Conservation (phyloP, 2,888 invertebrate species). For the Callinectes sapidus region DNA sequence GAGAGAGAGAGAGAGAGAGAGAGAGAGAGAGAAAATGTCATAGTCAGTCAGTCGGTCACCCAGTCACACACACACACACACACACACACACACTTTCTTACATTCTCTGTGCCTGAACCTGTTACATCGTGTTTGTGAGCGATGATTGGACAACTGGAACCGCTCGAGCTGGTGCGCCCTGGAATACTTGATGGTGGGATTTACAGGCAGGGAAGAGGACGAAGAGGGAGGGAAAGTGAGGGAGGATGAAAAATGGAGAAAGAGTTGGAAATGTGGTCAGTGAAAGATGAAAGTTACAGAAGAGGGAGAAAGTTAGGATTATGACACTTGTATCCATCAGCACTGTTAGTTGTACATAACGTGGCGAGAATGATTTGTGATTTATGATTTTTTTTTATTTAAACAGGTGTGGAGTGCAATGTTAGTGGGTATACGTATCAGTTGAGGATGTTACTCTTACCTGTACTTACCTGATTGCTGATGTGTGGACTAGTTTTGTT, state of each 20-base stretch:
- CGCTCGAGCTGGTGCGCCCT: neutral
- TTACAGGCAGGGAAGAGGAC: neutral
- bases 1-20: conserved; percentile 25
- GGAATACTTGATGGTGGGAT: conserved; percentile 22
- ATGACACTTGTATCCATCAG: neutral
- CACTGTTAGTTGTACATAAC: neutral
- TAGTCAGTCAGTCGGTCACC: neutral
- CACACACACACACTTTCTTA: neutral
- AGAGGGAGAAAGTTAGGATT: neutral
- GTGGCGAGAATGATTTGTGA: neutral
- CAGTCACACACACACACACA: neutral
- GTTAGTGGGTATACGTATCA: no score
- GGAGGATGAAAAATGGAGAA: neutral
- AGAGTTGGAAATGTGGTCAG: neutral
- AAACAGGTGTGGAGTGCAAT: no score
- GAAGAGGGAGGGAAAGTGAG: neutral
- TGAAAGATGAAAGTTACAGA: neutral
- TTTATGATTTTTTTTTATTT: no score
- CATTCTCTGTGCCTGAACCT: neutral
- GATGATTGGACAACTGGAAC: neutral
- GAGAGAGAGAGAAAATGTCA: neutral
- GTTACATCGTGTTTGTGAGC: neutral
- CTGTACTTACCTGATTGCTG: neutral
- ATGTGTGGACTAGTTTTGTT: neutral
- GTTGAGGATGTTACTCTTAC: neutral